Conservation (phyloP, 2,113 vertebrate genomes). For the Sula dactylatra region DNA sequence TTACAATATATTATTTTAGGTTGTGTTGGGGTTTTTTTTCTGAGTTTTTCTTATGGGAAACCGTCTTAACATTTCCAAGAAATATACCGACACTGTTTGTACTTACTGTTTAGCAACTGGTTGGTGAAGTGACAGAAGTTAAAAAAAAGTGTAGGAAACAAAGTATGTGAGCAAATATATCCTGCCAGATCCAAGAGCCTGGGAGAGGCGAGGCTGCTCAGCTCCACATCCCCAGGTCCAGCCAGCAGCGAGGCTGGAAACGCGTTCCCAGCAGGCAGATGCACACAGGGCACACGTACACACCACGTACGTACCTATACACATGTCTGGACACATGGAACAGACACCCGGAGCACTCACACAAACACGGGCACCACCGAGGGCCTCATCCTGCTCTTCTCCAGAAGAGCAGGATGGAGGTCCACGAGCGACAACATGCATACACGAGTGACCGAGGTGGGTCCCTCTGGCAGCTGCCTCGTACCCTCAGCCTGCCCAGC, state of each 20-base stretch:
- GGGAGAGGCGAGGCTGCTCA: background rate
- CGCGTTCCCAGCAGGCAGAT: background rate
- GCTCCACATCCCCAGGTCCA: rapidly evolving
- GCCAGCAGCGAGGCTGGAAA: background rate
- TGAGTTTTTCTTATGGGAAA: background rate
- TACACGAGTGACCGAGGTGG: background rate
- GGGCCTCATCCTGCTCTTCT: background rate
- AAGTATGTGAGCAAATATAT: background rate
- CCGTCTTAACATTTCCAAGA: background rate
- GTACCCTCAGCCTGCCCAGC: background rate
- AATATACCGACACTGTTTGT: background rate
- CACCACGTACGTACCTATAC: background rate
- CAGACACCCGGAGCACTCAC: background rate
- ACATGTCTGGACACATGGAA: rapidly evolving
- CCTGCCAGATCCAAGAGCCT: background rate
- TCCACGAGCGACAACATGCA: background rate
- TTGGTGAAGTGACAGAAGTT: background rate
- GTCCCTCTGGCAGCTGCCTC: too few relatives aligned
- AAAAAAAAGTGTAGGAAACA: background rate
- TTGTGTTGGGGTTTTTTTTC: background rate
- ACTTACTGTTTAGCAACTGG: background rate
- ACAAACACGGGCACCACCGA: background rate
- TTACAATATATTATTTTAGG: background rate
- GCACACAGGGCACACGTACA: background rate
- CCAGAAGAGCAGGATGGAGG: rapidly evolving